phyloP scores from a whole-genome alignment of 2,888 invertebrate genomes.

The Dione vanillae region DNA sequence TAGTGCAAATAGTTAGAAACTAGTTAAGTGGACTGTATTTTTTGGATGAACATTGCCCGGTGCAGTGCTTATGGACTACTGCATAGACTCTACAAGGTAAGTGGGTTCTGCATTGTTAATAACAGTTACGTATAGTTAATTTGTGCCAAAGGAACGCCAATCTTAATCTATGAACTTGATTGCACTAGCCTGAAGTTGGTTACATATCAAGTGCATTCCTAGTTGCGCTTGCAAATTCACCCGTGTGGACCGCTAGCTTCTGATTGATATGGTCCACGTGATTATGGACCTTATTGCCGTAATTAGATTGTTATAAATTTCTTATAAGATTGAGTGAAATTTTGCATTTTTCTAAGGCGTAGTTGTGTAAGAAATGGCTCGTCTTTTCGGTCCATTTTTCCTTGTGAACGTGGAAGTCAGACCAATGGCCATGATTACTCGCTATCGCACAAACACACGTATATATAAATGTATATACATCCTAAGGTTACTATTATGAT shows the following conservation, averaged over 20 bases:
- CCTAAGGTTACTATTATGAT: constrained; percentile 41
- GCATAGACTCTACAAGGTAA: constrained; percentile 65
- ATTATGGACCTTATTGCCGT: constrained; percentile 48
- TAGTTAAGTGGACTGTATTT: constrained; percentile 67
- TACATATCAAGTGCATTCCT: constrained; percentile 70
- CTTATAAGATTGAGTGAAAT: constrained; percentile 28
- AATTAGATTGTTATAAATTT: constrained; percentile 51
- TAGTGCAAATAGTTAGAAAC: constrained; percentile 76
- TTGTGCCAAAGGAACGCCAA: constrained; percentile 68
- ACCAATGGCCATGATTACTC: constrained; percentile 32
- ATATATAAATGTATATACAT: constrained; percentile 22
- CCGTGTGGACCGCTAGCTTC: constrained; percentile 63
- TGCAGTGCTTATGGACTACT: constrained; percentile 69
- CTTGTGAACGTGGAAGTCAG: constrained; percentile 21
- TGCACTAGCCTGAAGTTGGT: constrained; percentile 68
- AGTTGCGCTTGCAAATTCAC: constrained; percentile 68
- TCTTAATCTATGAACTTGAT: constrained; percentile 84
- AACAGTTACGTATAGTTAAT: constrained; percentile 51
- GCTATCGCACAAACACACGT: constrained; percentile 28
- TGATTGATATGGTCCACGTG: constrained; percentile 50
- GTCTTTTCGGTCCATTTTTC: constrained; percentile 36
- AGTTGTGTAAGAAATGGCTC: constrained; percentile 2
- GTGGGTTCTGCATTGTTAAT: constrained; percentile 52
- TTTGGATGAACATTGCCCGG: constrained; percentile 45
- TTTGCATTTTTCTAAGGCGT: not conserved